These are phyloP conservation scores for Eupeodes latifasciatus DNA, from an alignment of 2,888 invertebrate species.

Conservation along the genomic window DNA sequence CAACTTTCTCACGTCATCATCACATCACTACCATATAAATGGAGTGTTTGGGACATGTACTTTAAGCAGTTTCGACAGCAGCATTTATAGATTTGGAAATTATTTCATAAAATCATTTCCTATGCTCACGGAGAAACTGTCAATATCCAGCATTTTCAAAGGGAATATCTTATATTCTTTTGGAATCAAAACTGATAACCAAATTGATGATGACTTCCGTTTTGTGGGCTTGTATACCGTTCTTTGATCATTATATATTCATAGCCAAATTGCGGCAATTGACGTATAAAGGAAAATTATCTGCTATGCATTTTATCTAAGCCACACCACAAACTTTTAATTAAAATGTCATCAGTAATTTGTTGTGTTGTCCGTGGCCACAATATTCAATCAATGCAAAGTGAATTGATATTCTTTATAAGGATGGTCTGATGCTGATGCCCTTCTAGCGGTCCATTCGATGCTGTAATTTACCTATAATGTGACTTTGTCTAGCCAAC, in stretches of 20 bases:
- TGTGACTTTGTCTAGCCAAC: slow-evolving; percentile 21
- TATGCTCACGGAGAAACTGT: not conserved
- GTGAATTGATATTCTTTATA: not conserved
- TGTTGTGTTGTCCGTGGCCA: not conserved
- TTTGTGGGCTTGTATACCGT: not conserved
- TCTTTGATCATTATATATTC: slow-evolving; percentile 47
- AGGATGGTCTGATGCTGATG: not conserved
- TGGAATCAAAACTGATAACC: not conserved
- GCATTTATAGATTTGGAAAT: slow-evolving; percentile 14
- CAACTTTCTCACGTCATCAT: slow-evolving; percentile 36
- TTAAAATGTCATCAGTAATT: not conserved
- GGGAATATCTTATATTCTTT: not conserved
- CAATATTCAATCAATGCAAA: slow-evolving; percentile 1
- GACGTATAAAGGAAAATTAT: not conserved
- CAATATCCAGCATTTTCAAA: not conserved
- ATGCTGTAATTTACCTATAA: slow-evolving; percentile 39
- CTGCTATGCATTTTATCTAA: not conserved
- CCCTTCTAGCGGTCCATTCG: slow-evolving; percentile 5
- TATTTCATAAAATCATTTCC: slow-evolving; percentile 14
- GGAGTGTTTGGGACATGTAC: not conserved
- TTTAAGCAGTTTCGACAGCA: slow-evolving; percentile 31
- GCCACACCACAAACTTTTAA: slow-evolving; percentile 15
- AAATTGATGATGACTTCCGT: slow-evolving; percentile 13
- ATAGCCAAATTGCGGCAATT: slow-evolving; percentile 29
- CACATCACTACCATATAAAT: not conserved